A percentile compares a stretch with the other conserved stretches of the same genome.
These are phyloP conservation scores for Hipposideros larvatus DNA, from an alignment of 2,797 vertebrate genomes.

Conservation along the genomic window DNA sequence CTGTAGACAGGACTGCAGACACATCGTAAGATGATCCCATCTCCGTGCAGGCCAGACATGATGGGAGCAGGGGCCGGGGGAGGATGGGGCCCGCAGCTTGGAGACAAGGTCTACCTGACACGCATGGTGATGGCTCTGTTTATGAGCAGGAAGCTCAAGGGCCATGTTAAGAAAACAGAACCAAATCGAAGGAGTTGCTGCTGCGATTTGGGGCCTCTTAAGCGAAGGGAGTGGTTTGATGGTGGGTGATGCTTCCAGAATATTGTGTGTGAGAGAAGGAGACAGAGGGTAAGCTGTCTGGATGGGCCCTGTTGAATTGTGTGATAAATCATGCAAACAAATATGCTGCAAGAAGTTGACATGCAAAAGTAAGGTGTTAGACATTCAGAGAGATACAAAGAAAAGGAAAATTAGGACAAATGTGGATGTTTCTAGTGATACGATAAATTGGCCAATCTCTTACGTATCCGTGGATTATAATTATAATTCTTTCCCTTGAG, in stretches of 20 bases:
- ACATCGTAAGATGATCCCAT: not conserved
- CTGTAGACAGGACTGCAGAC: not conserved
- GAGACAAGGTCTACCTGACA: not conserved
- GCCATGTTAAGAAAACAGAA: not conserved
- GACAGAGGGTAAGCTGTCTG: not conserved
- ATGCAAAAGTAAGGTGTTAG: not conserved
- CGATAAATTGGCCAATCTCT: not conserved
- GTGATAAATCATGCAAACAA: not conserved
- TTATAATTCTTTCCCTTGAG: not conserved
- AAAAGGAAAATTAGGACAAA: not conserved
- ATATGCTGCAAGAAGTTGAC: not conserved
- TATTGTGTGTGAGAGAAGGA: not conserved
- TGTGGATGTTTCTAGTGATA: not conserved
- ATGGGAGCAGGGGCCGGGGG: not conserved
- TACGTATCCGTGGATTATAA: not conserved
- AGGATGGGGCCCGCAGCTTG: not conserved
- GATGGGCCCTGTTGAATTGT: not conserved
- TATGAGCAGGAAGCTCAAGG: not conserved
- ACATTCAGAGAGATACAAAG: not conserved
- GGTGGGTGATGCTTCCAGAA: not conserved
- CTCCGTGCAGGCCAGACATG: rapidly evolving
- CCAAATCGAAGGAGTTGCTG: not conserved
- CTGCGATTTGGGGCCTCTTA: not conserved
- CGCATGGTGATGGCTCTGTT: rapidly evolving
- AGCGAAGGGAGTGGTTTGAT: not conserved